phyloP scores from a whole-genome alignment of 1,140 invertebrate species.

The Nasonia giraulti region DNA sequence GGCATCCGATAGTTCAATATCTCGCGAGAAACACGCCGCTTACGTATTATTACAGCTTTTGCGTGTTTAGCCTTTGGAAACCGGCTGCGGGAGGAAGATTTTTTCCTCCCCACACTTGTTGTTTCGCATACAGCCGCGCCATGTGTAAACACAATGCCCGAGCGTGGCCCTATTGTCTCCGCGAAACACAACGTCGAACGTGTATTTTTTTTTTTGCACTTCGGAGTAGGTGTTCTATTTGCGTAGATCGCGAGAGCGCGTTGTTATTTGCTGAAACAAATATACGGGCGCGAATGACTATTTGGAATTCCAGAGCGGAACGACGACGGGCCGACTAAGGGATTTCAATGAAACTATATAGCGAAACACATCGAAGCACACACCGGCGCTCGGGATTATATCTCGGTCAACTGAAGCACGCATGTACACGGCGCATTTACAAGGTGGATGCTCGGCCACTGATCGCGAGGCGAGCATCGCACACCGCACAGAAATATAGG shows the following conservation, averaged over 20 bases:
- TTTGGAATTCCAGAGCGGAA: neutral
- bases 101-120: neutral
- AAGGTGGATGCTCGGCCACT: too few relatives aligned
- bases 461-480: neutral
- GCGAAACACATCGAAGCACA: neutral
- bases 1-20: conserved; percentile 25
- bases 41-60: conserved; percentile 13
- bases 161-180: too few relatives aligned
- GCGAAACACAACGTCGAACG: too few relatives aligned
- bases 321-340: neutral
- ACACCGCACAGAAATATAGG: neutral
- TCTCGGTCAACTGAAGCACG: neutral
- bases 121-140: neutral
- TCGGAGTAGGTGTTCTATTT: neutral
- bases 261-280: neutral
- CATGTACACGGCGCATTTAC: neutral
- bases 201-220: neutral
- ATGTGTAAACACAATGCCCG: neutral
- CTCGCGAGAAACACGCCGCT: neutral
- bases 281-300: neutral
- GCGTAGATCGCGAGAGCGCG: neutral
- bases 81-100: neutral
- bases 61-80: neutral
- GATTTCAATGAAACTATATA: conserved; percentile 3
- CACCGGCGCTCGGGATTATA: neutral